Evolutionary conservation across 2,113 vertebrate species (phyloP).

Genomic region (Calidris pygmaea): DNA sequence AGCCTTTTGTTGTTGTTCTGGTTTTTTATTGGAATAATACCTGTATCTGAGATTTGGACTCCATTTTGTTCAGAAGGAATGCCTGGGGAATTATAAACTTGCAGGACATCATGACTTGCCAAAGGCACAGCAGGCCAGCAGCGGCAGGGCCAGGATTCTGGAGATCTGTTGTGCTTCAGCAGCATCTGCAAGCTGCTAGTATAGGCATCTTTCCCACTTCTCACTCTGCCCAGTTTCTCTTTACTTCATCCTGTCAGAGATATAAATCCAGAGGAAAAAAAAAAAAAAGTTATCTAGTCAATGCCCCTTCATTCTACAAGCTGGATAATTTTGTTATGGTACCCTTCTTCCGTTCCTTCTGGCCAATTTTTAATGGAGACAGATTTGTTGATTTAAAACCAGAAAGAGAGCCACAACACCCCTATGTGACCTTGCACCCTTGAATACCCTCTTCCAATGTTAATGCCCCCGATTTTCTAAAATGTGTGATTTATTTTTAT

Average conservation of each 20-base stretch:
- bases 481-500: background rate
- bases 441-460: background rate
- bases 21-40: background rate
- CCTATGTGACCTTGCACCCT: background rate
- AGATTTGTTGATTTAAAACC: background rate
- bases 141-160: background rate
- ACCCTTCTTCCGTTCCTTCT: background rate
- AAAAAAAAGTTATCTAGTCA: background rate
- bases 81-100: background rate
- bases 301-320: background rate
- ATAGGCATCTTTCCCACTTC: background rate
- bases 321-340: background rate
- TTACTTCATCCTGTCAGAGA: background rate
- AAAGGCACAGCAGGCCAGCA: conserved; percentile 21
- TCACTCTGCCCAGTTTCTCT: background rate
- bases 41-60: background rate
- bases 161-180: background rate
- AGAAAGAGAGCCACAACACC: background rate
- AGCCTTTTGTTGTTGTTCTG: background rate
- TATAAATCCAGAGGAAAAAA: background rate
- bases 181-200: background rate
- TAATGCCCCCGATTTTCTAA: background rate
- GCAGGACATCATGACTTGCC: background rate
- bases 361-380: background rate
- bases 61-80: background rate